Evolutionary conservation across 2,797 vertebrate species (phyloP), one percentile per base, ranked within the genome.

Genomic region (Hylomyscus alleni): DNA sequence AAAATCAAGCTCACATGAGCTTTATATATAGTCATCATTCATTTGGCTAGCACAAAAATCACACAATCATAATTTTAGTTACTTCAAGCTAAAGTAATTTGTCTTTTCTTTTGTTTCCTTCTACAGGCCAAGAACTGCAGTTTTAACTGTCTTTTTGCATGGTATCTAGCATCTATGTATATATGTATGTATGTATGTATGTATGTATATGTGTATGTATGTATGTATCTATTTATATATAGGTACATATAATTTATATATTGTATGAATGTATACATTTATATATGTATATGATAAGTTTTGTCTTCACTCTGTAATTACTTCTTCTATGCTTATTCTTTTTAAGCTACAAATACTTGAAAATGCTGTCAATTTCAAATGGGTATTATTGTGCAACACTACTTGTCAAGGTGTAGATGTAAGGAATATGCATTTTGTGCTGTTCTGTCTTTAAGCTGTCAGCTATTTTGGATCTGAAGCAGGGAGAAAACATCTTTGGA

Each of bases 51-150:
- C 13, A 85, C 13, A 86, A 69, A 77, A 85, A 91, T 60, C 52
- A 83, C 4, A 92, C 31, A 17, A 31, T 78, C 37, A 56, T 37
- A 56, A 4, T 8, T 91, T 89, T 76, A n/a, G 13, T 47, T 81
- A 65, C 47, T 91, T 91, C 1, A 84, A 40, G 3, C 20, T 89
- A 6, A 94, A 40, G 15, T 60, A 17, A 19, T 20, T 54, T 75
- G 11, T 86, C 11, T 60, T 93, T 92, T 93, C 67, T 12, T 81
- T 94, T 65, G 50, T 82, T 89, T 94, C 13, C 7, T 92, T 12
- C 8, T 72, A 47, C 0, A 73, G 2, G 3, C 17, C 15, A 89
- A 52, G 5, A 24, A 47, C 0, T 60, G 2, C 3, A 31, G 12
- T 6, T 31, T 91, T 14, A 47, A 11, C 84, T 95, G 56, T 90